A percentile compares a stretch with the other conserved stretches of the same genome.
These are phyloP conservation scores for Philereme transversata DNA, from an alignment of 2,888 invertebrate genomes.

Conservation along the genomic window DNA sequence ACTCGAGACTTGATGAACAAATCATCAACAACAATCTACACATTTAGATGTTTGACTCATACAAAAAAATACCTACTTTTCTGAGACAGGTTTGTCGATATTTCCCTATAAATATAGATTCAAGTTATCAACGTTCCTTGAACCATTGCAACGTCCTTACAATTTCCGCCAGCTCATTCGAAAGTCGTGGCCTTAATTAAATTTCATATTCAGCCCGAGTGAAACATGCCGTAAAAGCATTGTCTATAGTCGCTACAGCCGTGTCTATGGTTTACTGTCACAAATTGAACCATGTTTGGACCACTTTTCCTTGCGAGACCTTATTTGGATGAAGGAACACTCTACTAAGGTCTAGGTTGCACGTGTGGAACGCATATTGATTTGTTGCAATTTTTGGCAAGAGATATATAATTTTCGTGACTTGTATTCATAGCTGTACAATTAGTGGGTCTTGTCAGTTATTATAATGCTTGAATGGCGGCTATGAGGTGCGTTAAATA, in stretches of 20 bases:
- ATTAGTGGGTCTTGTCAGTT: not conserved
- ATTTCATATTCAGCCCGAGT: conserved; percentile 38
- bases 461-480: not conserved
- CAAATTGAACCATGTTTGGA: conserved; percentile 34
- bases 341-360: conserved; percentile 39
- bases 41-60: no score
- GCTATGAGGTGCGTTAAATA: no score
- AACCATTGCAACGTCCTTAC: conserved; percentile 29
- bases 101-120: conserved; percentile 8
- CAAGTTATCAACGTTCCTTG: conserved; percentile 29
- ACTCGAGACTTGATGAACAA: no score
- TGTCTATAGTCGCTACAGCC: conserved; percentile 29
- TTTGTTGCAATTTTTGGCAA: conserved; percentile 23
- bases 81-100: not conserved
- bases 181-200: conserved; percentile 37
- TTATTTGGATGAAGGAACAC: conserved; percentile 25
- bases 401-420: conserved; percentile 1
- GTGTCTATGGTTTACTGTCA: conserved; percentile 25
- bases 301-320: conserved; percentile 29
- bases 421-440: not conserved
- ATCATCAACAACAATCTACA: no score
- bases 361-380: conserved; percentile 31
- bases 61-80: not conserved
- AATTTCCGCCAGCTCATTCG: conserved; percentile 32
- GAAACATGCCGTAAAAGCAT: conserved; percentile 34